Percentiles rank a stretch among this genome's conserved stretches.
Evolutionary conservation across 2,797 vertebrate species (phyloP).

Genomic region (Hirundo rustica): DNA sequence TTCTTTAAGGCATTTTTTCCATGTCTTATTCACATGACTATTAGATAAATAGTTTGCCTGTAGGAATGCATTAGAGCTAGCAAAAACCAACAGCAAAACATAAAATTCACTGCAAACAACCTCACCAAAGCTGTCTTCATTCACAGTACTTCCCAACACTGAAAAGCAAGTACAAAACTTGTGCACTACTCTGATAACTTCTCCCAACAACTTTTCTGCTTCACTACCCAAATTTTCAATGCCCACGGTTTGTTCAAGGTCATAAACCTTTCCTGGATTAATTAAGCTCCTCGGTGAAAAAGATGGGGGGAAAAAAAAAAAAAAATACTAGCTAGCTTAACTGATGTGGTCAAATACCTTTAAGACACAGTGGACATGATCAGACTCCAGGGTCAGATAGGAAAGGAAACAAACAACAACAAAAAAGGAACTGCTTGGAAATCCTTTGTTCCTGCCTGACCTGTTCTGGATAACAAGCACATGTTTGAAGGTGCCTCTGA

Average conservation of each 20-base stretch:
- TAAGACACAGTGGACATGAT: conserved; percentile 24
- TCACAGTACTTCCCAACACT: neutral
- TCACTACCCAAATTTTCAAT: conserved; percentile 62
- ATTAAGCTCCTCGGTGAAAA: conserved; percentile 46
- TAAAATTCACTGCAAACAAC: neutral
- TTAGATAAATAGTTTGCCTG: neutral
- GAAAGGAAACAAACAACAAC: conserved; percentile 54
- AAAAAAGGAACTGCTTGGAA: conserved; percentile 29
- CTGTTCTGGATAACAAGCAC: conserved; percentile 35
- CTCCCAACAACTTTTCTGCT: conserved; percentile 66
- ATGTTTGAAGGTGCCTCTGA: conserved; percentile 61
- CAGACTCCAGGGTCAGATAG: conserved; percentile 16
- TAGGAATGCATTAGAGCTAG: neutral
- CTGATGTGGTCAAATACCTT: conserved; percentile 45
- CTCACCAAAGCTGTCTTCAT: neutral
- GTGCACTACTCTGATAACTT: conserved; percentile 42
- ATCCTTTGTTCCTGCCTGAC: conserved; percentile 43
- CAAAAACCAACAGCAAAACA: conserved; percentile 9
- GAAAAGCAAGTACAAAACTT: conserved; percentile 33
- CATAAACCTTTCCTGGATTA: conserved; percentile 71
- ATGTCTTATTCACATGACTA: neutral
- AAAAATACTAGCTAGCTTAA: neutral
- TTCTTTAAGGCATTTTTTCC: neutral
- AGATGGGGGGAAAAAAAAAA: neutral
- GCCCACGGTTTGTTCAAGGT: conserved; percentile 59